Evolutionary conservation across 2,888 invertebrate species (phyloP).

Genomic region (Periphyllus acericola): DNA sequence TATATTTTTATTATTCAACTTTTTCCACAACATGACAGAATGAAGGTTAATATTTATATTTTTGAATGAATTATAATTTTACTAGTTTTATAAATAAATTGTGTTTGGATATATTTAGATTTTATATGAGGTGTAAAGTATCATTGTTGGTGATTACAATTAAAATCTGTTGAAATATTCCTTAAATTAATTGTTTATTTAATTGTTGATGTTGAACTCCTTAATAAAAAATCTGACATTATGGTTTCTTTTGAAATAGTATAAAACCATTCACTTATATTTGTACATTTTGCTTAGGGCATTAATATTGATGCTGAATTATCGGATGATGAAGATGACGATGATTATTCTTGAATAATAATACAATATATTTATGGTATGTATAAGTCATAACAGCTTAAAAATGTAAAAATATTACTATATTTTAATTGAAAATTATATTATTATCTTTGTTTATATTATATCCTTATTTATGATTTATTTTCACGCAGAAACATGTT

Average conservation of each 20-base stretch:
- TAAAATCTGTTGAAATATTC: neutral
- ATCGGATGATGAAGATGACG: slow-evolving; percentile 51
- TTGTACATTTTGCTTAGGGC: slow-evolving; percentile 39
- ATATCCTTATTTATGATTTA: slow-evolving; percentile 45
- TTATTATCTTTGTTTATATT: slow-evolving; percentile 35
- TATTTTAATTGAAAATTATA: slow-evolving; percentile 34
- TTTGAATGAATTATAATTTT: no score
- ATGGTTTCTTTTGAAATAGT: no score
- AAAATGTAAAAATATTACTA: slow-evolving; percentile 24
- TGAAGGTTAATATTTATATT: no score
- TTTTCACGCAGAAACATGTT: slow-evolving; percentile 35
- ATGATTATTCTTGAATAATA: slow-evolving; percentile 35
- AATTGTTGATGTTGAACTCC: neutral
- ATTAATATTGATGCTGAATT: slow-evolving; percentile 56
- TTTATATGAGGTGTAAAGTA: no score
- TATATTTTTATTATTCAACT: no score
- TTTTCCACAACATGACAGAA: no score
- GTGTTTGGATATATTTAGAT: no score
- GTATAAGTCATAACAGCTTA: slow-evolving; percentile 12
- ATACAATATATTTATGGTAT: slow-evolving; percentile 11
- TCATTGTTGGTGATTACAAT: no score
- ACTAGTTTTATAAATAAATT: no score
- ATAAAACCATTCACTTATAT: neutral
- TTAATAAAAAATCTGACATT: neutral
- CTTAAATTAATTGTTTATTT: neutral